Percentiles rank a stretch among this genome's conserved stretches.
Evolutionary conservation across 2,888 invertebrate genomes (phyloP).

Genomic region (Frankliniella fusca): DNA sequence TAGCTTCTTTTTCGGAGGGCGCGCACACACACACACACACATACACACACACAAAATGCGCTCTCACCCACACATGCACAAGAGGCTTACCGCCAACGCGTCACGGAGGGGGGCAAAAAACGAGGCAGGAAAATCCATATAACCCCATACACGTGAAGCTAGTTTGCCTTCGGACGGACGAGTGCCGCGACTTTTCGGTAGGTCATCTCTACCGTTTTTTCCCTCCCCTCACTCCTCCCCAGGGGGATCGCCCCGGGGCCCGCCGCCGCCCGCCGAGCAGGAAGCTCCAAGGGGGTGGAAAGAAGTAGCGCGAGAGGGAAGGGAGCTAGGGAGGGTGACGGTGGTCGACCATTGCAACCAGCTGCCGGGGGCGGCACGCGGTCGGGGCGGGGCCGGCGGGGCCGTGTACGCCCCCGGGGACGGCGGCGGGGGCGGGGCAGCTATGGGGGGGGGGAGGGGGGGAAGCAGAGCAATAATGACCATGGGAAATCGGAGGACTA

Average conservation of each 20-base stretch:
- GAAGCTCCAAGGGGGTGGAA: not conserved
- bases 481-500: slow-evolving; percentile 7
- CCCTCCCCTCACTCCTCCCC: not conserved
- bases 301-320: not conserved
- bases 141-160: not conserved
- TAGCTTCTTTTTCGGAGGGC: no score
- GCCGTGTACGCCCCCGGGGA: no score
- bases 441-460: not conserved
- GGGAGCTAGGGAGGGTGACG: not conserved
- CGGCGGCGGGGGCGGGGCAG: no score
- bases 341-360: not conserved
- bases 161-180: not conserved
- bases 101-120: no score
- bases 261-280: not conserved
- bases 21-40: not conserved
- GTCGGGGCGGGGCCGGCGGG: no score
- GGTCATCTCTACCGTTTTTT: not conserved
- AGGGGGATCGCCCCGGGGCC: not conserved
- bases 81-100: not conserved
- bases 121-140: not conserved
- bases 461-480: not conserved
- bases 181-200: not conserved
- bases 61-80: not conserved
- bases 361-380: not conserved
- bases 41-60: not conserved